Conservation (phyloP, 2,797 vertebrate genomes). For the Acipenser ruthenus region DNA sequence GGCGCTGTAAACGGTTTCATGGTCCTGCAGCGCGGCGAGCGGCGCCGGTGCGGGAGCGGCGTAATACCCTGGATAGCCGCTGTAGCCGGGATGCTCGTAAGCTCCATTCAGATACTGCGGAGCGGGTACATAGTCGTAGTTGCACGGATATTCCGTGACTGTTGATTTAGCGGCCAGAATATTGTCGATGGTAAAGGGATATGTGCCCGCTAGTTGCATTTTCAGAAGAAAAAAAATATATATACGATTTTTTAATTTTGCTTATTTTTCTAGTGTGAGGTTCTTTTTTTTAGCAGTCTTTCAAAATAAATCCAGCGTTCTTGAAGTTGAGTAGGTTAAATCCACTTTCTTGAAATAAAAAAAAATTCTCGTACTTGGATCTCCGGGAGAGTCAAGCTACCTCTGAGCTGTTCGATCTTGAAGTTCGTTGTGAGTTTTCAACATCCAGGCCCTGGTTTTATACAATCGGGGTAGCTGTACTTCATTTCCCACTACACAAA, state of each 20-base stretch:
- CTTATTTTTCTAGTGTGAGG: no score
- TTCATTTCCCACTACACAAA: neutral
- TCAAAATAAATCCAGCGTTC: neutral
- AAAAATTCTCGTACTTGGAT: neutral
- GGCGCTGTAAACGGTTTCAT: no score
- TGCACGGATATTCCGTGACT: neutral
- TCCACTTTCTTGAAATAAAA: no score
- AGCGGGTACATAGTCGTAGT: neutral
- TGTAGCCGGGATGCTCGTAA: neutral
- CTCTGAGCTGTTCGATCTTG: neutral
- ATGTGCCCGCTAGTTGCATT: constrained; percentile 40
- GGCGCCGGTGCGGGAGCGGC: no score
- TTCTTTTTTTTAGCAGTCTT: neutral
- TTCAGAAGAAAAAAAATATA: neutral
- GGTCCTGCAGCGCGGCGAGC: no score
- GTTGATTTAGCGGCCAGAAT: constrained; percentile 41
- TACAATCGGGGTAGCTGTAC: neutral
- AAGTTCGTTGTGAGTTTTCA: neutral
- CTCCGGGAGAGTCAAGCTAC: neutral
- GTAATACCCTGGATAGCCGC: neutral
- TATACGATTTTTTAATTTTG: neutral
- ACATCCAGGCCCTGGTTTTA: neutral
- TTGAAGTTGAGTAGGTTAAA: no score
- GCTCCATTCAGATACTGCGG: no score
- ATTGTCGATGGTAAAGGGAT: constrained; percentile 57